Evolutionary conservation across 30 jellyfish, hydroid and myxozoan species (phyloP), one percentile per base, ranked within the genome.

Genomic region (Turritopsis dohrnii): DNA sequence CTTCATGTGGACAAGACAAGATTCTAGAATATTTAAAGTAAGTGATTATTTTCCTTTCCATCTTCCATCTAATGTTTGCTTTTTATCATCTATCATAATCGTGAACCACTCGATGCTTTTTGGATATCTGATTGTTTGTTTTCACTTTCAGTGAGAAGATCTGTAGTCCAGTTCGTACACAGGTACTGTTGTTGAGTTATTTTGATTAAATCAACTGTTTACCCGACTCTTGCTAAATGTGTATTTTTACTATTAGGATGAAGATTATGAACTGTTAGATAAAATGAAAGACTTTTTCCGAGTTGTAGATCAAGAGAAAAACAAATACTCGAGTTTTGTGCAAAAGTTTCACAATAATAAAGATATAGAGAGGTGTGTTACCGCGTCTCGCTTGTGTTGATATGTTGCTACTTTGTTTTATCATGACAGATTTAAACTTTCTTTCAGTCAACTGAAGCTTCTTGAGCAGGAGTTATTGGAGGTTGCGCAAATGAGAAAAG

Each of bases 251-350:
- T 41, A 13, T 41, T 41, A 41, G 13, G 60, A 41, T 41, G 60
- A 13, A 3, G 60, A 69, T 0, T 16, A 69, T 1, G 77, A 69
- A 0, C 18, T 77, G 20, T 17, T 77, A 26, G 85, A 77, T 21
- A 52, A 89, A 71, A 90, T 84, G 80, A 71, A 89, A 54, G 74
- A 79, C 71, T 72, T 89, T 28, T 30, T 84, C 52, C 69, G 84
- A 24, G 93, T 87, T 23, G 52, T 90, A 0, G 96, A 84, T 28
- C 53, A 89, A 30, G 96, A 89, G 82, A 84, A 76, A 71, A 28
- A 79, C 27, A 88, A 86, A n/a, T 89, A 84, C 74, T 71, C 52
- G 24, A 65, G 65, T 21, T 83, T 89, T 52, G 69, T 72, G 28
- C 28, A 54, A 7, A 90, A 84, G 52, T 82, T 84, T 25, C 69